phyloP scores from a whole-genome alignment of 2,113 vertebrate species.

The Ardeotis arabs region DNA sequence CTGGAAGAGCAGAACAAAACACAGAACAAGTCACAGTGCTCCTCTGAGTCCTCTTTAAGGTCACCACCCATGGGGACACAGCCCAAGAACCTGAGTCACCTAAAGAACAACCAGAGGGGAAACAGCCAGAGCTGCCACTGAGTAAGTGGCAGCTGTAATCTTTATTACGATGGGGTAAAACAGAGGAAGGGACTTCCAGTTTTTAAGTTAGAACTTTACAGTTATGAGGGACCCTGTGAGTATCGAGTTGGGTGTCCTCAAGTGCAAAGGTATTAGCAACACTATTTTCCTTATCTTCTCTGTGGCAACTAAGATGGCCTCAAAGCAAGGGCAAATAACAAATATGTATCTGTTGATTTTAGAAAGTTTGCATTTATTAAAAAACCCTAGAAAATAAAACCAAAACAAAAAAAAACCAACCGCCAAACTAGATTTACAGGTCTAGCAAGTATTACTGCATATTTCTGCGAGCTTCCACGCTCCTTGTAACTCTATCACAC shows the following conservation, averaged over 20 bases:
- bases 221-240: background rate
- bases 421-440: conserved; percentile 49
- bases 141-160: background rate
- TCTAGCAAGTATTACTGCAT: conserved; percentile 52
- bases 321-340: background rate
- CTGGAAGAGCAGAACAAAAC: background rate
- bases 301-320: background rate
- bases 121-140: background rate
- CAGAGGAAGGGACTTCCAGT: background rate
- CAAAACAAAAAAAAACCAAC: background rate
- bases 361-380: background rate
- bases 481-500: conserved; percentile 38
- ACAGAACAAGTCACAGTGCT: background rate
- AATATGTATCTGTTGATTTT: background rate
- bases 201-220: background rate
- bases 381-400: background rate
- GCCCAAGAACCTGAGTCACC: background rate
- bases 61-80: background rate
- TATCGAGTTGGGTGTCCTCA: background rate
- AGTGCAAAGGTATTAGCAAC: background rate
- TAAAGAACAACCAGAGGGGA: background rate
- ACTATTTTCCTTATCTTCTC: background rate
- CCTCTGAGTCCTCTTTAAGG: background rate
- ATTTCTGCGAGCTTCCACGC: conserved; percentile 51
- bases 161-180: background rate